Evolutionary conservation across 2,888 invertebrate genomes (phyloP).

Genomic region (Peribatodes rhomboidaria): DNA sequence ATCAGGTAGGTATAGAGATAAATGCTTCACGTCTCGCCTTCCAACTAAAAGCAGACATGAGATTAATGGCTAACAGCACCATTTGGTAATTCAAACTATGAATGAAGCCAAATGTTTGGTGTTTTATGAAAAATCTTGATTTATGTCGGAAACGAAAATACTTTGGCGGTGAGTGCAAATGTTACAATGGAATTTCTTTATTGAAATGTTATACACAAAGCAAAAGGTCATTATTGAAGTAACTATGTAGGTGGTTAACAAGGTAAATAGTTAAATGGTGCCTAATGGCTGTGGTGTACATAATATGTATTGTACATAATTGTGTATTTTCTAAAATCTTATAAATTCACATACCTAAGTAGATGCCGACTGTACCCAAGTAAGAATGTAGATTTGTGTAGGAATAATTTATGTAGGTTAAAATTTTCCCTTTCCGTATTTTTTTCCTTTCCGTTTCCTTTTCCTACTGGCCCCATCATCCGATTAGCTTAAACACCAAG

Average conservation of each 20-base stretch:
- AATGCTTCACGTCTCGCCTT: slow-evolving; percentile 20
- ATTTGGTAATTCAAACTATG: slow-evolving; percentile 35
- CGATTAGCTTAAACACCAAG: too few species aligned
- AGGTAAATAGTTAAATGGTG: not conserved
- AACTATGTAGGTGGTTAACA: not conserved
- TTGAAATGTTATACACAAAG: not conserved
- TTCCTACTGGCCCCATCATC: too few species aligned
- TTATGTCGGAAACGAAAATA: slow-evolving; percentile 18
- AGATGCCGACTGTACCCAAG: too few species aligned
- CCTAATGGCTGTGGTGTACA: too few species aligned
- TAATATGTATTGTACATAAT: too few species aligned
- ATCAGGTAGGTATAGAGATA: slow-evolving; percentile 4
- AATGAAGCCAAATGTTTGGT: slow-evolving; percentile 41
- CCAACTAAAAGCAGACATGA: slow-evolving; percentile 41
- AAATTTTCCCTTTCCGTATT: too few species aligned
- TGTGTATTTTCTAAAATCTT: too few species aligned
- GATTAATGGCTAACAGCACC: slow-evolving; percentile 44
- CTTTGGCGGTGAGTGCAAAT: not conserved
- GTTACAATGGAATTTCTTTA: not conserved
- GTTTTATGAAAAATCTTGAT: slow-evolving; percentile 42
- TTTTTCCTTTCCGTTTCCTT: too few species aligned
- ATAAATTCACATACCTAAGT: too few species aligned
- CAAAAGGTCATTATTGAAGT: not conserved
- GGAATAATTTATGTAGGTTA: too few species aligned
- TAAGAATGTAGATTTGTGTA: too few species aligned